Evolutionary conservation across 2,888 invertebrate genomes (phyloP), one percentile per base, ranked within the genome.

Genomic region (Taenaris catops): DNA sequence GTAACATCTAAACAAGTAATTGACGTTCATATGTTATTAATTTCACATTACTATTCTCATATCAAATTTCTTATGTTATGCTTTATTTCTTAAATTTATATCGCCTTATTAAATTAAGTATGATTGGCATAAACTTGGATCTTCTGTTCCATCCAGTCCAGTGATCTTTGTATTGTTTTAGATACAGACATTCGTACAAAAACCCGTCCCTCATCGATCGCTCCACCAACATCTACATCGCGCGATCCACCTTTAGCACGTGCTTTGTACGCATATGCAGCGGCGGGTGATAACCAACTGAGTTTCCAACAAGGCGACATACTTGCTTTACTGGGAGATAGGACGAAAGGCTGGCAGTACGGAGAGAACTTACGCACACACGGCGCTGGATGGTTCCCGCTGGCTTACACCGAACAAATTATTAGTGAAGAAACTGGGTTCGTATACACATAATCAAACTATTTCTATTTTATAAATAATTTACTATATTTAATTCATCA

Each of bases 331-430:
- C 92, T 96, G 55, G 97, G 97, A 9, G 96, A 96, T 57, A 90
- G 95, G 51, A 96, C 95, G 51, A 97, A 97, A 69, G 97, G 97
- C 10, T 97, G 97, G 97, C 97, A 97, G 76, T 97, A 96, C 60
- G 97, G 97, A n/a, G 96, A 97, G 72, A 97, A 97, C 75, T 75
- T 95, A 51, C 90, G 96, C 35, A 96, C 95, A n/a, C 95, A 96
- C 66, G 92, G 93, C 63, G 93, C 95, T 48, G 97, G 97, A 16
- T 97, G 97, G 97, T 97, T 97, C 76, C 97, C 97, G 1, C 83
- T 97, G 44, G 96, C 97, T n/a, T 97, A 97, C 63, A 96, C 97
- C 14, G 96, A 96, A 76, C 88, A 88, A n/a, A 88, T 92, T 28
- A 83, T 91, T 35, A 93, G 92, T 53, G 92, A 92, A 49, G 88